phyloP scores from a whole-genome alignment of 2,113 vertebrate species.

The Etheostoma cragini region DNA sequence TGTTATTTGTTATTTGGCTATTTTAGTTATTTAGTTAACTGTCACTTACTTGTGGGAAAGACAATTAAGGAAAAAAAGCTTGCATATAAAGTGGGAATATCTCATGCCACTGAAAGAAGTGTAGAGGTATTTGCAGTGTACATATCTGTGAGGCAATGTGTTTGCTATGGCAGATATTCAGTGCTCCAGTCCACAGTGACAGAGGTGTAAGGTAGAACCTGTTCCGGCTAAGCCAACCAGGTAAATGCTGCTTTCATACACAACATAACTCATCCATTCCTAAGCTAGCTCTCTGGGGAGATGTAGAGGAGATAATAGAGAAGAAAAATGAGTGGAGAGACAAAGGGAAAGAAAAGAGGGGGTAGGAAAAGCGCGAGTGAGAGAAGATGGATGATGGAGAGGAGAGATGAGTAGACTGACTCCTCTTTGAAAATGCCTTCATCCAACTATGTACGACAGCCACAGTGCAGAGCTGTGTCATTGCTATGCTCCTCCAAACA shows the following conservation, averaged over 20 bases:
- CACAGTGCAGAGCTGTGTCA: slow-evolving; percentile 61
- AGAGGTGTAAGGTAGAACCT: slow-evolving; percentile 63
- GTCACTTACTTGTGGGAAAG: not conserved
- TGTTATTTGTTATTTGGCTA: too few species aligned
- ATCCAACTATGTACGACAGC: slow-evolving; percentile 52
- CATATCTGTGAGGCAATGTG: slow-evolving; percentile 20
- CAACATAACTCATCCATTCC: slow-evolving; percentile 72
- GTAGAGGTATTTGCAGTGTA: slow-evolving; percentile 1
- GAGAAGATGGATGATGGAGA: slow-evolving; percentile 28
- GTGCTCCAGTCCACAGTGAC: slow-evolving; percentile 45
- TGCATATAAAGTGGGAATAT: not conserved
- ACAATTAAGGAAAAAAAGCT: not conserved
- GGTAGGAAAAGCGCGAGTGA: not conserved
- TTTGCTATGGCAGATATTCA: slow-evolving; percentile 54
- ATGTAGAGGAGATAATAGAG: slow-evolving; percentile 64
- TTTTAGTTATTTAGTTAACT: not conserved
- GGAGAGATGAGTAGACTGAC: slow-evolving; percentile 47
- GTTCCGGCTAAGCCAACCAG: slow-evolving; percentile 64
- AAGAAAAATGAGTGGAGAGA: slow-evolving; percentile 61
- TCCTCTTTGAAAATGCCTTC: slow-evolving; percentile 58
- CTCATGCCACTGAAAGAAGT: not conserved
- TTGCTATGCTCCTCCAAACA: slow-evolving; percentile 34
- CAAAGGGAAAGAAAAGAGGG: not conserved
- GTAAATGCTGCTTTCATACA: slow-evolving; percentile 76
- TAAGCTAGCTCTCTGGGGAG: slow-evolving; percentile 49